A percentile compares a stretch with the other conserved stretches of the same genome.
Evolutionary conservation across 2,888 invertebrate species (phyloP).

Genomic region (Dynastes hyllus): DNA sequence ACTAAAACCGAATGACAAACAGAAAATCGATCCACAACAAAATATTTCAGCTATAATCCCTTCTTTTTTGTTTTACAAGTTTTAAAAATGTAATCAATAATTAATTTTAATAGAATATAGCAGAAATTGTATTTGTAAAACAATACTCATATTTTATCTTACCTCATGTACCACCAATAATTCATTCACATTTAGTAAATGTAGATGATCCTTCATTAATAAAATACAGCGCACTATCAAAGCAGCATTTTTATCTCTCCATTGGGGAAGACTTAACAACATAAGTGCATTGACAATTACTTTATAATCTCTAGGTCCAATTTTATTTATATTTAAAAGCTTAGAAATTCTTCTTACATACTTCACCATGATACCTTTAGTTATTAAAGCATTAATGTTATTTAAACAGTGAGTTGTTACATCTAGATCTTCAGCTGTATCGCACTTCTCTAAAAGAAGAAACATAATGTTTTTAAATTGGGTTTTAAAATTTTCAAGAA

Average conservation of each 20-base stretch:
- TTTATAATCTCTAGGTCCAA: constrained; percentile 62
- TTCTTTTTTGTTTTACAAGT: too few relatives aligned
- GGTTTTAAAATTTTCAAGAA: not conserved
- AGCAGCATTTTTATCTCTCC: constrained; percentile 68
- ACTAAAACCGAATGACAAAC: too few relatives aligned
- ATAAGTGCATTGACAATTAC: constrained; percentile 65
- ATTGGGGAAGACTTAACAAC: constrained; percentile 71
- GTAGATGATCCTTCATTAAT: constrained; percentile 66
- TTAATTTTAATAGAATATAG: too few relatives aligned
- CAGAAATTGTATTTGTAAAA: not conserved
- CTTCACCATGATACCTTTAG: constrained; percentile 64
- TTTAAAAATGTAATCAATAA: too few relatives aligned
- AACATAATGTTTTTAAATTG: not conserved
- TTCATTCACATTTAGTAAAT: constrained; percentile 68
- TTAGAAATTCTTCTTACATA: constrained; percentile 68
- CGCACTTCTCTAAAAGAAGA: constrained; percentile 63
- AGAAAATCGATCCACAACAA: too few relatives aligned
- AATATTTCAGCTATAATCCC: too few relatives aligned
- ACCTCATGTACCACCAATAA: constrained; percentile 69
- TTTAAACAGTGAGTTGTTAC: constrained; percentile 72
- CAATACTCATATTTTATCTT: constrained; percentile 49
- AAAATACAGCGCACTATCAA: constrained; percentile 69
- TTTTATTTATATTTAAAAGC: constrained; percentile 64
- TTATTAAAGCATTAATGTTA: constrained; percentile 69
- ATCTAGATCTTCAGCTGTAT: constrained; percentile 68